phyloP scores from a whole-genome alignment of 2,888 invertebrate genomes.

The Oscheius myriophilus region DNA sequence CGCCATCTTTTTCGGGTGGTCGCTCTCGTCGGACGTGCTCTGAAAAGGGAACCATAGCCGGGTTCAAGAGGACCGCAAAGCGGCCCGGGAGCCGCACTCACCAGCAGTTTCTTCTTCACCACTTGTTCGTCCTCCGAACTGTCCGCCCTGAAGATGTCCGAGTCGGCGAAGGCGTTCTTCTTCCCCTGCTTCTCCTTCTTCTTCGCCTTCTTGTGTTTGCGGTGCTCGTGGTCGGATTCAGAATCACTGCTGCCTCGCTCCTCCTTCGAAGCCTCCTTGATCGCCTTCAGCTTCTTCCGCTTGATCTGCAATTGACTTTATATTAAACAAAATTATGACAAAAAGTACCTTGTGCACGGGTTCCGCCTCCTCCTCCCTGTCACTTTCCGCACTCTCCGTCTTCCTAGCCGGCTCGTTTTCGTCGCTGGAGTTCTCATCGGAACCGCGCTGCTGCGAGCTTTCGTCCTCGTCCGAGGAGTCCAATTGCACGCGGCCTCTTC shows the following conservation, averaged over 20 bases:
- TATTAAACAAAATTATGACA: too few relatives aligned
- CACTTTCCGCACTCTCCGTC: not conserved
- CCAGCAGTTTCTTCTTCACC: constrained; percentile 5
- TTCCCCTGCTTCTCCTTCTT: constrained; percentile 7
- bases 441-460: not conserved
- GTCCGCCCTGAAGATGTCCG: constrained; percentile 21
- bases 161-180: not conserved
- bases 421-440: constrained; percentile 13
- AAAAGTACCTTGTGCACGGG: not conserved
- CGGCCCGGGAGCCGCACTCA: constrained; percentile 1
- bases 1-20: constrained; percentile 14
- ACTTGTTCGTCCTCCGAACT: constrained; percentile 14
- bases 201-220: constrained; percentile 13
- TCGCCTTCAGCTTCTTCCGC: constrained; percentile 8
- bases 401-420: constrained; percentile 8
- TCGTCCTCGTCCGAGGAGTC: constrained; percentile 24
- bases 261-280: not conserved
- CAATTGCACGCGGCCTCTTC: constrained; percentile 1
- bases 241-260: not conserved
- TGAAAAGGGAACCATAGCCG: too few relatives aligned
- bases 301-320: too few relatives aligned
- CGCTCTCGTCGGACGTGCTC: constrained; percentile 9
- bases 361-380: constrained; percentile 2
- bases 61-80: too few relatives aligned
- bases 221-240: not conserved